These are phyloP conservation scores for Homalodisca vitripennis DNA, from an alignment of 1,140 invertebrate species.

Conservation along the genomic window DNA sequence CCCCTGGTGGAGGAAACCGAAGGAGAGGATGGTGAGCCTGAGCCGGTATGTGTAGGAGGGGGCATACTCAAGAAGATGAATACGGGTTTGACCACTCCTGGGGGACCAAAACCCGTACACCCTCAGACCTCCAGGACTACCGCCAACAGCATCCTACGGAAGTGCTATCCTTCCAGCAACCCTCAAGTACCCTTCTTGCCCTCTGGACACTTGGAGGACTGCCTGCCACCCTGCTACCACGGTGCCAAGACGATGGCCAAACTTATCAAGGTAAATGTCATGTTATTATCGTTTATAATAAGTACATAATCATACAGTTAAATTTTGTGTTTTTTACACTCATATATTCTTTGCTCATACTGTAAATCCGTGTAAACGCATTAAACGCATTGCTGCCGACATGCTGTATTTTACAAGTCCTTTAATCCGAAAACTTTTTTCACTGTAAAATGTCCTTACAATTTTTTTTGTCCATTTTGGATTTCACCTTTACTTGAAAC, in stretches of 20 bases:
- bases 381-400: too few species aligned
- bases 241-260: slow-evolving; percentile 57
- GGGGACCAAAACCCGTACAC: slow-evolving; percentile 45
- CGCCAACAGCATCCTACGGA: slow-evolving; percentile 41
- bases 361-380: too few species aligned
- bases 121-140: slow-evolving; percentile 35
- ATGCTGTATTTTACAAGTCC: too few species aligned
- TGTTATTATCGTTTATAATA: slow-evolving; percentile 6
- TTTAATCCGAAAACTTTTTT: too few species aligned
- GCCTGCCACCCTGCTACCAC: slow-evolving; percentile 57
- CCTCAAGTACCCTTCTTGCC: slow-evolving; percentile 44
- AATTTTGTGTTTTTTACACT: too few species aligned
- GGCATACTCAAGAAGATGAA: slow-evolving; percentile 37
- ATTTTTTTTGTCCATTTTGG: too few species aligned
- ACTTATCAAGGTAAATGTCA: slow-evolving; percentile 54
- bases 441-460: too few species aligned
- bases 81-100: slow-evolving; percentile 19
- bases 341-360: too few species aligned
- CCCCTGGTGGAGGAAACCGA: slow-evolving; percentile 45
- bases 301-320: too few species aligned
- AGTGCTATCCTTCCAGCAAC: slow-evolving; percentile 46
- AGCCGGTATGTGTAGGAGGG: slow-evolving; percentile 32
- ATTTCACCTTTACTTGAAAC: too few species aligned
- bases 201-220: slow-evolving; percentile 48
- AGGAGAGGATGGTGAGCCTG: slow-evolving; percentile 44